Conservation (phyloP, 2,888 invertebrate genomes). For the Zygogramma bicolorata region DNA sequence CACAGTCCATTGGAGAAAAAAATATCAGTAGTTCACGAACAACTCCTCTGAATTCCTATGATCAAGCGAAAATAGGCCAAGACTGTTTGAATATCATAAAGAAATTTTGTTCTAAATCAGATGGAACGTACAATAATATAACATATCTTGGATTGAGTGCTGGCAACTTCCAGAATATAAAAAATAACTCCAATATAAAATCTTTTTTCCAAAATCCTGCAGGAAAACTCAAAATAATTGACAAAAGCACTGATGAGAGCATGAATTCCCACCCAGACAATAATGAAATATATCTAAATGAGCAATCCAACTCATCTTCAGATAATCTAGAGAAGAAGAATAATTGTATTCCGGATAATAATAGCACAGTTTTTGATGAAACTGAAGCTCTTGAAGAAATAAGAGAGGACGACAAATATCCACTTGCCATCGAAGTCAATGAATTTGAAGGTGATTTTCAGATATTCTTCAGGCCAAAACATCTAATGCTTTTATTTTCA, state of each 20-base stretch:
- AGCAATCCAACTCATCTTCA: not conserved
- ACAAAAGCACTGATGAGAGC: not conserved
- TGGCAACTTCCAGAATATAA: conserved; percentile 79
- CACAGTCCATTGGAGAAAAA: conserved; percentile 69
- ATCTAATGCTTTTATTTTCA: not conserved
- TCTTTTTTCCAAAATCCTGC: conserved; percentile 48
- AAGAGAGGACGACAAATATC: not conserved
- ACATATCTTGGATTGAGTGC: conserved; percentile 81
- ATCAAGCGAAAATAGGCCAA: conserved; percentile 74
- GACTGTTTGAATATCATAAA: conserved; percentile 77
- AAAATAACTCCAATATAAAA: conserved; percentile 65
- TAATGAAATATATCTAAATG: not conserved
- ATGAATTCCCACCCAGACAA: no score
- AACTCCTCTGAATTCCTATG: conserved; percentile 72
- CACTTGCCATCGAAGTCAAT: not conserved
- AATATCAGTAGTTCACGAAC: conserved; percentile 77
- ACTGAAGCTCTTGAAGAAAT: not conserved
- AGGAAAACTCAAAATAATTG: not conserved
- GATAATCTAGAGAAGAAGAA: no score
- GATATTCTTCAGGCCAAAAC: not conserved
- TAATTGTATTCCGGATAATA: no score
- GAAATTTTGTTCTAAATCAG: conserved; percentile 65
- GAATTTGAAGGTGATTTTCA: not conserved
- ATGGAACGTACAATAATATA: conserved; percentile 67
- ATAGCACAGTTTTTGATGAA: no score